Evolutionary conservation across 2,888 invertebrate genomes (phyloP), one percentile per base, ranked within the genome.

Genomic region (Nephrotoma appendiculata): DNA sequence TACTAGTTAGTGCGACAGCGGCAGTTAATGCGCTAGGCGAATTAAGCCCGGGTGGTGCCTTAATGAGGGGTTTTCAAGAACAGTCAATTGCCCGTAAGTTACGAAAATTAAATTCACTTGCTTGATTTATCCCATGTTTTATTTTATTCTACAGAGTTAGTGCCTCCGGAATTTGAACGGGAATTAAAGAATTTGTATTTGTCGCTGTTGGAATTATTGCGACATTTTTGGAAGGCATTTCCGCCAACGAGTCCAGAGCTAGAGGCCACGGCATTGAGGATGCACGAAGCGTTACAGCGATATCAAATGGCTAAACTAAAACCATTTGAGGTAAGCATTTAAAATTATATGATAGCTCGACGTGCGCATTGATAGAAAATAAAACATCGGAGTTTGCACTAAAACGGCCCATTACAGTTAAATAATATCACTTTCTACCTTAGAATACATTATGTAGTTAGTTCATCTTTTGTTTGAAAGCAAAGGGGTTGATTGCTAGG

Each of bases 221-320:
- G 97, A 87, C 98, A 99, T 92, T 97, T 99, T 92, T 99, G 99
- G 99, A 94, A 95, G 84, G 96, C 98, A 91, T 98, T 99, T 92
- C 96, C 96, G 48, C 95, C 95, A 0, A 95, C 95, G 0, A 95
- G 95, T 2, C 93, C 95, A 31, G 94, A 94, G 86, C 92, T 96
- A 52, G 96, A 97, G 90, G 95, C 95, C 41, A 95, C 97, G 91
- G 95, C 96, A 1, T 93, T 95, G n/a, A 95, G 95, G 90, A 98
- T 98, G 95, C 96, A 98, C 89, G 96, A 96, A 89, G 98, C 98
- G 0, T 91, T 99, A 88, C 95, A 96, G 88, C 94, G 97, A 90
- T 98, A 98, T 91, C 96, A 98, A 91, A 94, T 95, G 90, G 96
- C 96, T 41, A 97, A 96, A 92, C 92, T 99, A 86, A 94, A 96